Base-by-base conservation (phyloP, 2,888 invertebrate genomes). In the Chirona hameri region DNA sequence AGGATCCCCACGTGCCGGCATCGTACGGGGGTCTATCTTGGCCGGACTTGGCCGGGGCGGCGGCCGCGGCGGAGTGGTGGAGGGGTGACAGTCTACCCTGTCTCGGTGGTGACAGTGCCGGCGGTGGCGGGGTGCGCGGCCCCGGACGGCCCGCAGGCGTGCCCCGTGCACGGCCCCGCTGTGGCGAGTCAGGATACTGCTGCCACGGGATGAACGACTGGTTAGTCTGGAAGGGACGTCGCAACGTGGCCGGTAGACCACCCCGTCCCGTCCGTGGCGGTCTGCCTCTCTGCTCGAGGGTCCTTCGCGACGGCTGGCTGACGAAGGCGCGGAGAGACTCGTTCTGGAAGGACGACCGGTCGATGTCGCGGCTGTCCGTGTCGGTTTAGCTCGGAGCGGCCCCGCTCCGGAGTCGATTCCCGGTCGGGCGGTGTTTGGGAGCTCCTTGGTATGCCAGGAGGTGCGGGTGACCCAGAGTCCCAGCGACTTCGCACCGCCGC, bases 271-370 rank as follows among this genome's bases (percentile, higher is more conserved):
- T 39, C 76, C 46, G 76, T 39, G 76, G 18, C 39, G 10, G 76
- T 46, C 76, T 5, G 24, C 39, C 24, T 24, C 76, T 15, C 21
- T 39, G 76, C 76, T 46, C 76, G 46, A 39, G 0, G 1, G 27
- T 12, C 24, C 27, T 39, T 46, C 76, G 76, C 76, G 76, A 39
- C 24, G 76, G 76, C 39, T 39, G 76, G 76, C 76, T 76, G 39
- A 76, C 76, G 76, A 76, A 76, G 9, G 76, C 39, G 39, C 76
- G 76, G 46, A 76, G 76, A 1, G 76, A 76, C 21, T 76, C 76
- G 76, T 76, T 76, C 76, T 76, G 76, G 76, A 76, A 76, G 39
- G 39, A 76, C 76, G 24, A 76, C 76, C 46, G 76, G 76, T 12
- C 76, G 76, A 39, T 39, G 76, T 39, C 76, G 76, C 24, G 76